Conservation (phyloP, 2,113 vertebrate genomes). For the Marmota flaviventris region DNA sequence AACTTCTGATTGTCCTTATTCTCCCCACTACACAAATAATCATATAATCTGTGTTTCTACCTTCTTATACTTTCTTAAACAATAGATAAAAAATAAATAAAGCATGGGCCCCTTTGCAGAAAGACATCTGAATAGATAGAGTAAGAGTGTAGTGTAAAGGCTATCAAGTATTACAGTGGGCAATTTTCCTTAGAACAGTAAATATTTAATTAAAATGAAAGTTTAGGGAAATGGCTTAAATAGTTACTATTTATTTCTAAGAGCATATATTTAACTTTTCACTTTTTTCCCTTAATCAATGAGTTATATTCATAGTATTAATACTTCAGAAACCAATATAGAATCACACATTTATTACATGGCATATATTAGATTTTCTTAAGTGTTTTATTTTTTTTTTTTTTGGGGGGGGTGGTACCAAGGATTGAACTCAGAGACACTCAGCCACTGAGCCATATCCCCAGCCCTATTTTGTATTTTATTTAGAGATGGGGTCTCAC, state of each 20-base stretch:
- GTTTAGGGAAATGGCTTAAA: not conserved
- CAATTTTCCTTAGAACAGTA: not conserved
- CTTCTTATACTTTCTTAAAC: not conserved
- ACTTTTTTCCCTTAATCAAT: not conserved
- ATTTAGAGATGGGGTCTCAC: no score
- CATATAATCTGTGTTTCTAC: not conserved
- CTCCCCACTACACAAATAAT: not conserved
- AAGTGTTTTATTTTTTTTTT: not conserved
- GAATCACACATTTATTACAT: not conserved
- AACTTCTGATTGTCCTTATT: not conserved
- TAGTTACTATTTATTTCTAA: not conserved
- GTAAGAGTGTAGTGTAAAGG: not conserved
- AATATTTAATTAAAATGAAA: not conserved
- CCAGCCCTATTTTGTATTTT: no score
- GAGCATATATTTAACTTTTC: not conserved
- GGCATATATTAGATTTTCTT: not conserved
- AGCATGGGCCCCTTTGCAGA: not conserved
- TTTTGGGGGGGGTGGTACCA: no score
- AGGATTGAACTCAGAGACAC: no score
- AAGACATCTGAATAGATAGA: not conserved
- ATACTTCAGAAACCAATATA: not conserved
- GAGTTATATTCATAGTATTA: not conserved
- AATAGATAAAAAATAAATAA: not conserved
- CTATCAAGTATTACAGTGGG: not conserved
- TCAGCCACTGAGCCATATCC: no score